Percentiles rank a stretch among this genome's conserved stretches.
Evolutionary conservation across 2,797 vertebrate genomes (phyloP).

Genomic region (Enteromius mattozi): DNA sequence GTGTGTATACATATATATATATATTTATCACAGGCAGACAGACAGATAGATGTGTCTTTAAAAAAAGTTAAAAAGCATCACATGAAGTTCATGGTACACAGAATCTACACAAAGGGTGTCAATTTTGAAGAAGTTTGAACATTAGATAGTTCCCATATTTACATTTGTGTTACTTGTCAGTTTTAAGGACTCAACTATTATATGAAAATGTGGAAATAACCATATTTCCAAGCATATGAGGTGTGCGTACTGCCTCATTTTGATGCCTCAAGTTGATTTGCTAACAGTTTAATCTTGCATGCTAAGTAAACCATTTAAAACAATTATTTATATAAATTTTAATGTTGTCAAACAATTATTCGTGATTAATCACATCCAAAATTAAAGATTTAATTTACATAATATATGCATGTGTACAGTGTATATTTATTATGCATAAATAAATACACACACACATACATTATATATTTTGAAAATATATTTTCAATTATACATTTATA

Average conservation of each 20-base stretch:
- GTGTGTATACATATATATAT: not conserved
- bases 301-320: not conserved
- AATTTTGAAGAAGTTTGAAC: not conserved
- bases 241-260: not conserved
- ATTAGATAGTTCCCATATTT: slow-evolving; percentile 7
- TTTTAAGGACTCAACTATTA: not conserved
- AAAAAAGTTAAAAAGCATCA: not conserved
- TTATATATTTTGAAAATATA: too few species aligned
- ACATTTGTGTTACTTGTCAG: not conserved
- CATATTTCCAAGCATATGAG: not conserved
- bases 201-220: slow-evolving; percentile 12
- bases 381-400: too few species aligned
- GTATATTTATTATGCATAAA: too few species aligned
- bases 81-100: not conserved
- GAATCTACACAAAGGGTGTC: not conserved
- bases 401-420: too few species aligned
- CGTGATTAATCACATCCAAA: too few species aligned
- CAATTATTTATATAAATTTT: not conserved
- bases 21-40: not conserved
- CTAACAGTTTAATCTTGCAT: not conserved
- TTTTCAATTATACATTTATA: too few species aligned
- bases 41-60: too few species aligned
- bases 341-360: too few species aligned
- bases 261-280: not conserved
- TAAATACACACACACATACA: too few species aligned